Evolutionary conservation across 2,113 vertebrate genomes (phyloP).

Genomic region (Corythaeola cristata): DNA sequence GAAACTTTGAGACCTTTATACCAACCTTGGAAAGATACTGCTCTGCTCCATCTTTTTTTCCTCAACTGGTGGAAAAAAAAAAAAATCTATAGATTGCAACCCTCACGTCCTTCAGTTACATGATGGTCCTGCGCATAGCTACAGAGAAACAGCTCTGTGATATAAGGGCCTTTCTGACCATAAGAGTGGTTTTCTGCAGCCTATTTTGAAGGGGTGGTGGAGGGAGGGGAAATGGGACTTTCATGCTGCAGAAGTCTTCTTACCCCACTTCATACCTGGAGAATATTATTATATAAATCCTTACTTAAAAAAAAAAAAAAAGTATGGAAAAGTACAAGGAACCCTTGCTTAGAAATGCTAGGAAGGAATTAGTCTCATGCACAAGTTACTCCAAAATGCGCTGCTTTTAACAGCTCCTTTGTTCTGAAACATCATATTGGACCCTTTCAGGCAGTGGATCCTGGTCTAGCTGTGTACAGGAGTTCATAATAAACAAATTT

Average conservation of each 20-base stretch:
- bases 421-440: not conserved
- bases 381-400: not conserved
- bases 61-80: not conserved
- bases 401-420: not conserved
- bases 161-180: not conserved
- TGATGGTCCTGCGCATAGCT: not conserved
- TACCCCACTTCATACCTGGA: not conserved
- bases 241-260: not conserved
- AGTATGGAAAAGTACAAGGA: not conserved
- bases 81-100: not conserved
- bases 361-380: not conserved
- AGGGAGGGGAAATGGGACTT: not conserved
- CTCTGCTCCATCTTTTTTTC: not conserved
- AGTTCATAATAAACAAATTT: not conserved
- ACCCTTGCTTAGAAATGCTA: not conserved
- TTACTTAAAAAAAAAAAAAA: not conserved
- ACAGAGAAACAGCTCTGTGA: not conserved
- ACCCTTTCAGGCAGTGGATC: not conserved
- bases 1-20: not conserved
- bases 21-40: not conserved
- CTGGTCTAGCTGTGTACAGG: not conserved
- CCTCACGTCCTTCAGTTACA: accelerated
- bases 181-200: not conserved
- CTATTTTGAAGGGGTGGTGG: not conserved
- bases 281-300: not conserved